phyloP scores from a whole-genome alignment of 2,113 vertebrate species.

The Amia ocellicauda region DNA sequence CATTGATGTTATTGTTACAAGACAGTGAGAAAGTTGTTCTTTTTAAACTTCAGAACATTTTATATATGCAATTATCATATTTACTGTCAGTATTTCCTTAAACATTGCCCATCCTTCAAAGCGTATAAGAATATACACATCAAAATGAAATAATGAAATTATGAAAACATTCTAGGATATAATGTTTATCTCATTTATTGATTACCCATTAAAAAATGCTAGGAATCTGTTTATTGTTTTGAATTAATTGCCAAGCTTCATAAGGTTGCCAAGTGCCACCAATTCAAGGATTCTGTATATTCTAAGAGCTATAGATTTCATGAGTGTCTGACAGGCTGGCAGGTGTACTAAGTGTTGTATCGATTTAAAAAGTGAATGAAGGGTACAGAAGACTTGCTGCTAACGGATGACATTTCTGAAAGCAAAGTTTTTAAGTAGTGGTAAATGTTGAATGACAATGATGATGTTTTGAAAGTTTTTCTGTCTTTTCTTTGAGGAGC shows the following conservation, averaged over 20 bases:
- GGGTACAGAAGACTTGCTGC: neutral
- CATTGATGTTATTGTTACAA: conserved; percentile 19
- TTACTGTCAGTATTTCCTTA: neutral
- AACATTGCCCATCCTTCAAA: neutral
- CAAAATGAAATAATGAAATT: neutral
- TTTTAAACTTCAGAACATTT: too few species aligned
- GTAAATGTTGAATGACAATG: neutral
- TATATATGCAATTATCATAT: too few species aligned
- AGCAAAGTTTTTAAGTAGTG: neutral
- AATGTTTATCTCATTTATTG: neutral
- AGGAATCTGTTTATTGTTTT: neutral
- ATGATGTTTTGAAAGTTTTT: too few species aligned
- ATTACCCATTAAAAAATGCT: neutral
- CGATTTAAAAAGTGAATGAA: conserved; percentile 16
- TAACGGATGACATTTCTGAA: conserved; percentile 5
- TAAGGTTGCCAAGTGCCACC: neutral
- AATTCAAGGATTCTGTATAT: neutral
- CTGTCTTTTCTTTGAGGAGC: neutral
- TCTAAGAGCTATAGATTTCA: neutral
- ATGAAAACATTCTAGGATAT: conserved; percentile 2
- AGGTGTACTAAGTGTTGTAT: conserved; percentile 14
- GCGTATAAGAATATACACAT: conserved; percentile 9
- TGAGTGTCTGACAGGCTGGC: conserved; percentile 14
- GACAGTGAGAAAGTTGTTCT: neutral
- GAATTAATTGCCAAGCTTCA: neutral